These are phyloP conservation scores for Cladopsammia gracilis DNA, from an alignment of 64 coral and sea anemone species.

Conservation along the genomic window DNA sequence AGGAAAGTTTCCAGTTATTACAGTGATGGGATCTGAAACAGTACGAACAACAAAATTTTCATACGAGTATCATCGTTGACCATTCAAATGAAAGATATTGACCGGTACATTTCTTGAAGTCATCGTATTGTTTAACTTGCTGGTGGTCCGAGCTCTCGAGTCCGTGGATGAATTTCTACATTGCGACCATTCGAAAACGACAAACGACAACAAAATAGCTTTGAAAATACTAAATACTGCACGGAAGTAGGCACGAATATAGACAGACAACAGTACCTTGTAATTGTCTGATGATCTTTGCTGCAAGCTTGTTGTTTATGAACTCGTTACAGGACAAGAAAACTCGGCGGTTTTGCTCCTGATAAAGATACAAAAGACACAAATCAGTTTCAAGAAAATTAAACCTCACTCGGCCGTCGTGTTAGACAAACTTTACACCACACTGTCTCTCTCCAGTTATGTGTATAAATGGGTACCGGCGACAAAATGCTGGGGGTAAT, in stretches of 20 bases:
- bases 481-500: no score
- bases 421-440: no score
- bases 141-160: no score
- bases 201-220: no score
- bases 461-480: no score
- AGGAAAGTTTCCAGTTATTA: constrained; percentile 97
- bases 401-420: background rate
- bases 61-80: no score
- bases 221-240: no score
- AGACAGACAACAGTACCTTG: constrained; percentile 40
- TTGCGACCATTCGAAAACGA: background rate
- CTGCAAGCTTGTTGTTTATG: constrained; percentile 92
- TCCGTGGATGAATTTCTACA: background rate
- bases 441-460: no score
- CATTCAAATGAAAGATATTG: no score
- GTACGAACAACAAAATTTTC: background rate
- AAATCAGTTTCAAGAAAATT: background rate
- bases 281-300: constrained; percentile 89
- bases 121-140: no score
- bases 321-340: constrained; percentile 87
- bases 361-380: background rate
- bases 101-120: no score
- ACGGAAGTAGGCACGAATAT: no score
- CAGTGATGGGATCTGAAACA: constrained; percentile 93
- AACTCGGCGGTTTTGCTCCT: constrained; percentile 72